phyloP scores from a whole-genome alignment of 2,888 invertebrate genomes.

The Mythimna ferrago region DNA sequence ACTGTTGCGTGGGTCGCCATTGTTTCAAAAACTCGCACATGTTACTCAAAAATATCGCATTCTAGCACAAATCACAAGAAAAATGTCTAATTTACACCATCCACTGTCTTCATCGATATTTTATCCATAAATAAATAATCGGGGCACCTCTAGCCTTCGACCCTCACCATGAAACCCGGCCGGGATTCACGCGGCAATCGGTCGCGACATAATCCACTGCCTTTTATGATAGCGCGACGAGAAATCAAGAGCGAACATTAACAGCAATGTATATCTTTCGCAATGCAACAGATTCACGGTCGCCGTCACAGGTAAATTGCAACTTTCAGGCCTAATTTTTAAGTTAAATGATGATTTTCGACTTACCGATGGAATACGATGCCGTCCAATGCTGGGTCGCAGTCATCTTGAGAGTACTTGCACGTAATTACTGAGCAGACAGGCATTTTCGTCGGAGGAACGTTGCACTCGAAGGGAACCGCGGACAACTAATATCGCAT shows the following conservation, averaged over 20 bases:
- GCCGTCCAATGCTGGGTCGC: rapidly evolving
- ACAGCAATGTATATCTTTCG: conserved; percentile 40
- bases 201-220: conserved; percentile 31
- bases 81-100: not conserved
- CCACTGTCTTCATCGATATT: conserved; percentile 36
- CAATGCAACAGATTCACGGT: conserved; percentile 44
- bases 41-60: not conserved
- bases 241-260: conserved; percentile 13
- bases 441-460: conserved; percentile 27
- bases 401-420: not conserved
- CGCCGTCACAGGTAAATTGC: conserved; percentile 36
- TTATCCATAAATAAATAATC: conserved; percentile 24
- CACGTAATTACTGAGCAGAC: conserved; percentile 32
- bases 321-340: conserved; percentile 1
- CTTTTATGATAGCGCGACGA: conserved; percentile 21
- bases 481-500: conserved; percentile 49
- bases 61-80: not conserved
- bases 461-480: conserved; percentile 35
- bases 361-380: conserved; percentile 39
- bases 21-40: conserved; percentile 8
- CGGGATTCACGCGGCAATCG: conserved; percentile 26
- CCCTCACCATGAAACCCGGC: conserved; percentile 24
- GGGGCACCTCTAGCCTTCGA: conserved; percentile 46
- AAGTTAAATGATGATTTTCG: not conserved
- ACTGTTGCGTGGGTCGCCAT: not conserved